phyloP scores from a whole-genome alignment of 2,888 invertebrate species.

The Parthenolecanium corni region DNA sequence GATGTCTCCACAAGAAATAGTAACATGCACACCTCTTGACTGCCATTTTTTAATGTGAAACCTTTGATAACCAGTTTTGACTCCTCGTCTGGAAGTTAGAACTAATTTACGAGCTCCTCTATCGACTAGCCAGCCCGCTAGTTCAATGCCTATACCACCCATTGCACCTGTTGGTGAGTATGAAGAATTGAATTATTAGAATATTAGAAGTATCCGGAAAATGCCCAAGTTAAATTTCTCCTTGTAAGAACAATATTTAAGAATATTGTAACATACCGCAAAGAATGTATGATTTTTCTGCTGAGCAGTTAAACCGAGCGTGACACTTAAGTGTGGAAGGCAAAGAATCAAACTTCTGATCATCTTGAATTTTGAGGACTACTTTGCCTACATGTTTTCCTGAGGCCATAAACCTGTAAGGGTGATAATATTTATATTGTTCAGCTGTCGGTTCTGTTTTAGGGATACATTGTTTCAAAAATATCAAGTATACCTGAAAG shows the following conservation, averaged over 20 bases:
- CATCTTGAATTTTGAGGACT: slow-evolving; percentile 43
- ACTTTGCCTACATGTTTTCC: slow-evolving; percentile 76
- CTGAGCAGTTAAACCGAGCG: not conserved
- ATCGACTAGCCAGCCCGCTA: slow-evolving; percentile 46
- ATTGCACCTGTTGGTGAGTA: slow-evolving; percentile 41
- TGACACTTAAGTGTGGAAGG: not conserved
- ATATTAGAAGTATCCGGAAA: no score
- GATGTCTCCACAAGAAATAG: slow-evolving; percentile 47
- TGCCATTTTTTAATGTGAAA: slow-evolving; percentile 50
- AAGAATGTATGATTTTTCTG: not conserved
- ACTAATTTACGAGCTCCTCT: slow-evolving; percentile 46
- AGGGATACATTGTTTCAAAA: not conserved
- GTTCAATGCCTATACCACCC: slow-evolving; percentile 52
- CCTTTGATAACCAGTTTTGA: slow-evolving; percentile 47
- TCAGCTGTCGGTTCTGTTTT: no score
- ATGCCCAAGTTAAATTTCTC: no score
- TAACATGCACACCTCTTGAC: slow-evolving; percentile 53
- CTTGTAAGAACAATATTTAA: no score
- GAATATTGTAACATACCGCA: not conserved
- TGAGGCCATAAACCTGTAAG: slow-evolving; percentile 43
- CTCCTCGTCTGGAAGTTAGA: slow-evolving; percentile 47
- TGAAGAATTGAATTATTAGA: no score
- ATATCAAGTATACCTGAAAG: slow-evolving; percentile 46
- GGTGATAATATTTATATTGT: no score
- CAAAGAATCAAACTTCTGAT: slow-evolving; percentile 36